Conservation (phyloP, 2,888 invertebrate genomes). For the Polyommatus icarus region DNA sequence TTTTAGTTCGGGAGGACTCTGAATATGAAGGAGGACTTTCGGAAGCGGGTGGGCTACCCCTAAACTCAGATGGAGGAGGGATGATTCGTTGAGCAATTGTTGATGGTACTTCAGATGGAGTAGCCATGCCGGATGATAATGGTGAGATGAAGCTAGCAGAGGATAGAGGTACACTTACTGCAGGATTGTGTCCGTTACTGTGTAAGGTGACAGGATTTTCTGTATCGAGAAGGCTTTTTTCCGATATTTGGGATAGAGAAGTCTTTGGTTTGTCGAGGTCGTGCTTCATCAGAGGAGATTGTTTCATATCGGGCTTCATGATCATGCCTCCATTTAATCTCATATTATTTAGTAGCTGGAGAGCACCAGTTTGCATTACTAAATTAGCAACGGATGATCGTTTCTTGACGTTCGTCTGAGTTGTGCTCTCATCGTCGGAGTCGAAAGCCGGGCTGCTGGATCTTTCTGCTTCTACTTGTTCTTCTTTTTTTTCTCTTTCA, state of each 20-base stretch:
- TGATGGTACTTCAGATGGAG: slow-evolving; percentile 72
- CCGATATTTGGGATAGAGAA: slow-evolving; percentile 82
- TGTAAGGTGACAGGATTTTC: slow-evolving; percentile 74
- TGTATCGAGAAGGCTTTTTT: slow-evolving; percentile 82
- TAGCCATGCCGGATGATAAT: slow-evolving; percentile 66
- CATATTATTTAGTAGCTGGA: slow-evolving; percentile 77
- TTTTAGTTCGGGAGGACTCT: slow-evolving; percentile 77
- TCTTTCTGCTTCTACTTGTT: slow-evolving; percentile 83
- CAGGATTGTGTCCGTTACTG: slow-evolving; percentile 55
- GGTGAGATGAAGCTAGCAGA: slow-evolving; percentile 65
- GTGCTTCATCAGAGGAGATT: slow-evolving; percentile 59
- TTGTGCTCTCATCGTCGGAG: slow-evolving; percentile 94
- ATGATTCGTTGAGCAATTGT: slow-evolving; percentile 85
- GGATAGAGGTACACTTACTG: slow-evolving; percentile 58
- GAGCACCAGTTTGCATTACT: slow-evolving; percentile 83
- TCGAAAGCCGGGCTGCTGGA: slow-evolving; percentile 97
- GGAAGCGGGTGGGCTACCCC: slow-evolving; percentile 83
- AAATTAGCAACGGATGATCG: slow-evolving; percentile 85
- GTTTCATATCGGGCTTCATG: slow-evolving; percentile 66
- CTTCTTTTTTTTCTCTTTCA: slow-evolving; percentile 72
- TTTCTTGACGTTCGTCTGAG: slow-evolving; percentile 80
- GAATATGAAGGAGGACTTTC: slow-evolving; percentile 82
- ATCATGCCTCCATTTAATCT: slow-evolving; percentile 79
- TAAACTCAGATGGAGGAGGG: slow-evolving; percentile 87
- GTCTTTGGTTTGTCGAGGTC: slow-evolving; percentile 65